Percentiles rank a stretch among this genome's conserved stretches.
phyloP scores from a whole-genome alignment of 1,140 invertebrate species.

The Drosophila littoralis region DNA sequence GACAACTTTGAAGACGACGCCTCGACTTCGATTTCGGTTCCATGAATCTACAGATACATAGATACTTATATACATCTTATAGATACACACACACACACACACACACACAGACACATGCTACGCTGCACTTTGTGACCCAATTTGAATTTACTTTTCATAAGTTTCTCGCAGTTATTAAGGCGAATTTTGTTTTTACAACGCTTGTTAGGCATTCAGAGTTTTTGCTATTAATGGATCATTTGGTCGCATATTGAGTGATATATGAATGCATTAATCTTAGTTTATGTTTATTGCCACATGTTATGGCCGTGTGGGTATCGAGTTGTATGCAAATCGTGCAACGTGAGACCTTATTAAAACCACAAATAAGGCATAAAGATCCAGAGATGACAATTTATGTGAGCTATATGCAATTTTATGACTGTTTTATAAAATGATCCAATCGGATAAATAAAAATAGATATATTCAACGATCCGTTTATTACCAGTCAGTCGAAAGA shows the following conservation, averaged over 20 bases:
- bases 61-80: conserved; percentile 11
- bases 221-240: conserved; percentile 53
- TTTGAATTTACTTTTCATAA: conserved; percentile 51
- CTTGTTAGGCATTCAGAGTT: conserved; percentile 32
- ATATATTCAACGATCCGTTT: too few relatives aligned
- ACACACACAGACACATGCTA: conserved; percentile 18
- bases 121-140: conserved; percentile 77
- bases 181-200: conserved; percentile 47
- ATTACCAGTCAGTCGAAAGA: background rate
- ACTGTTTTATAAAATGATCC: conserved; percentile 39
- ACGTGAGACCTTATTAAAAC: conserved; percentile 37
- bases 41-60: conserved; percentile 13
- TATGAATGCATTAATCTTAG: conserved; percentile 80
- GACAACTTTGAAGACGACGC: conserved; percentile 21
- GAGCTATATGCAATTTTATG: conserved; percentile 57
- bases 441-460: conserved; percentile 6
- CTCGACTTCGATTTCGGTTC: conserved; percentile 24
- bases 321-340: conserved; percentile 70
- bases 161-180: conserved; percentile 51
- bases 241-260: conserved; percentile 71
- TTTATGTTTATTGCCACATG: conserved; percentile 71
- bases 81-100: conserved; percentile 12
- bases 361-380: conserved; percentile 13
- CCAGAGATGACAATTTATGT: conserved; percentile 49
- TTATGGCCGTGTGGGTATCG: conserved; percentile 40